A percentile compares a stretch with the other conserved stretches of the same genome.
Conservation (phyloP, 2,888 invertebrate species). For the Drosophila mimica region DNA sequence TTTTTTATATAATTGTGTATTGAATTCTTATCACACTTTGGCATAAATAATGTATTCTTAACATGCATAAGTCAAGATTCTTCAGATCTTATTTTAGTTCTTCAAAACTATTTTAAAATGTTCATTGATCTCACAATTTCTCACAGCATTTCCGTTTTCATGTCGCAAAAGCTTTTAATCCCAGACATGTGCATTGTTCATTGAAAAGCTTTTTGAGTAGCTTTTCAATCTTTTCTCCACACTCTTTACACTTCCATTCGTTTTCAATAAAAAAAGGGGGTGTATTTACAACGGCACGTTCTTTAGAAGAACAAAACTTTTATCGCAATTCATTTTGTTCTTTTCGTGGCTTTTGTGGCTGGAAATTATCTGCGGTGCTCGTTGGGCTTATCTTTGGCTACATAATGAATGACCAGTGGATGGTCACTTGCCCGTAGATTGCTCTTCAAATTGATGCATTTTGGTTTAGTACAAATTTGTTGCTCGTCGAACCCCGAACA, state of each 20-base stretch:
- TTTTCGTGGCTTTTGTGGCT: slow-evolving; percentile 47
- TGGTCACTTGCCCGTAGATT: slow-evolving; percentile 36
- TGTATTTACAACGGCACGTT: slow-evolving; percentile 55
- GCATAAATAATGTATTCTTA: background rate
- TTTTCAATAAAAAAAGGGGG: slow-evolving; percentile 51
- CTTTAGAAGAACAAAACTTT: slow-evolving; percentile 20
- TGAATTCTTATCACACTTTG: background rate
- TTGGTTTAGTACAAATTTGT: slow-evolving; percentile 62
- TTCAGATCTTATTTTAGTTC: background rate
- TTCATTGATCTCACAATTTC: slow-evolving; percentile 2
- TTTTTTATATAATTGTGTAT: background rate
- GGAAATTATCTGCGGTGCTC: slow-evolving; percentile 37
- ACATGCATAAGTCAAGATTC: background rate
- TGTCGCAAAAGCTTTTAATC: slow-evolving; percentile 7
- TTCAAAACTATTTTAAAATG: background rate
- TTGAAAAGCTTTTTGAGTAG: slow-evolving; percentile 6
- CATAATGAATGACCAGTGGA: slow-evolving; percentile 54
- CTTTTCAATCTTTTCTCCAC: background rate
- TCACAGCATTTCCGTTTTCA: background rate
- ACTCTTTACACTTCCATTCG: slow-evolving; percentile 1
- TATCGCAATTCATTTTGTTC: slow-evolving; percentile 47
- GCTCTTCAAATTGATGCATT: slow-evolving; percentile 43
- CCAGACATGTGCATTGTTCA: background rate
- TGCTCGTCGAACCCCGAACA: slow-evolving; percentile 49
- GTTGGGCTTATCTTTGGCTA: slow-evolving; percentile 35